Percentiles rank a stretch among this genome's conserved stretches.
phyloP scores from a whole-genome alignment of 2,797 vertebrate genomes.

The Gymnoscopelus microlampas region DNA sequence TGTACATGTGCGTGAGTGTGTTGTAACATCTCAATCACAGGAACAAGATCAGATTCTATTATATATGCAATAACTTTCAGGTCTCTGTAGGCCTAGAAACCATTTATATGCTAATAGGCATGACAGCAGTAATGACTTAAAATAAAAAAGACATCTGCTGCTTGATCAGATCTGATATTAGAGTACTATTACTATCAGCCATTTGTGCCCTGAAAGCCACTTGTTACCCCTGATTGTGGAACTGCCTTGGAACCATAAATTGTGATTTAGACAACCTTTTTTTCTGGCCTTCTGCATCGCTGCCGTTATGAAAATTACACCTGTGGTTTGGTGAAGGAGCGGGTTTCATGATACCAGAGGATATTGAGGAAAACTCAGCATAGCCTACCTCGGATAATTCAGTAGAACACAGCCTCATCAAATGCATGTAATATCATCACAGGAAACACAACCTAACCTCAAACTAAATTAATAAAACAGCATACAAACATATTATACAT shows the following conservation, averaged over 20 bases:
- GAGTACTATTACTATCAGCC: constrained; percentile 66
- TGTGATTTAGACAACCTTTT: constrained; percentile 40
- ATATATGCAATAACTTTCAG: constrained; percentile 70
- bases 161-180: constrained; percentile 78
- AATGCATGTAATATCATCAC: constrained; percentile 16
- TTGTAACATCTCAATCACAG: constrained; percentile 70
- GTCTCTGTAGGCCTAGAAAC: constrained; percentile 71
- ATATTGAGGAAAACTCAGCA: no score
- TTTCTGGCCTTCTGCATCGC: constrained; percentile 17
- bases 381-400: not conserved
- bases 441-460: constrained; percentile 11
- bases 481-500: constrained; percentile 25
- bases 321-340: not conserved
- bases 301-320: constrained; percentile 1
- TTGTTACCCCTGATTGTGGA: constrained; percentile 61
- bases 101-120: constrained; percentile 84
- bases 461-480: constrained; percentile 17
- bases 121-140: constrained; percentile 78
- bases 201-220: constrained; percentile 63
- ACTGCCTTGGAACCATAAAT: constrained; percentile 50
- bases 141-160: constrained; percentile 80
- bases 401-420: constrained; percentile 11
- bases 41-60: constrained; percentile 74
- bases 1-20: constrained; percentile 5
- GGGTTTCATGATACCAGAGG: not conserved